Conservation (phyloP, 2,888 invertebrate genomes). For the Macrosoma leucophasiata region DNA sequence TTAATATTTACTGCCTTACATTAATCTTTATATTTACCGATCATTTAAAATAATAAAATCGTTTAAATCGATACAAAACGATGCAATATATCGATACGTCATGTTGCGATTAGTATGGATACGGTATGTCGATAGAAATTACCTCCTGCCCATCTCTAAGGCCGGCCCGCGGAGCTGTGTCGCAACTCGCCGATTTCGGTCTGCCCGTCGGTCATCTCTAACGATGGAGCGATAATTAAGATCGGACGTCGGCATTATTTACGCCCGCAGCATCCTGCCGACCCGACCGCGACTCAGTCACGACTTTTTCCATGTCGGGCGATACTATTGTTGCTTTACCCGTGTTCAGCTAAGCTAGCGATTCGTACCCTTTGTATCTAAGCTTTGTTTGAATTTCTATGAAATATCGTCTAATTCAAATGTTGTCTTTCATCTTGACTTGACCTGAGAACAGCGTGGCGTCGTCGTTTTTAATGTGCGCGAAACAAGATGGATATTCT, state of each 20-base stretch:
- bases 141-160: background rate
- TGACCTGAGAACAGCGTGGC: no score
- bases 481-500: no score
- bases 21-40: no score
- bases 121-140: no score
- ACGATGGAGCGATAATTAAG: constrained; percentile 74
- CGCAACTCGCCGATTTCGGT: constrained; percentile 66
- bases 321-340: constrained; percentile 60
- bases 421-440: no score
- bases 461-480: no score
- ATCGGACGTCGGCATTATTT: constrained; percentile 70
- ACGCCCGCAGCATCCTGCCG: constrained; percentile 68
- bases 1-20: no score
- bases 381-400: constrained; percentile 13
- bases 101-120: no score
- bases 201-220: constrained; percentile 63
- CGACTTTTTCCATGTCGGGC: constrained; percentile 67
- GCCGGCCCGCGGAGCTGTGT: constrained; percentile 40
- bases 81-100: no score
- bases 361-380: constrained; percentile 29
- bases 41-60: no score
- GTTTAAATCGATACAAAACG: no score
- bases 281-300: constrained; percentile 61
- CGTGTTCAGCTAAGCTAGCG: constrained; percentile 45
- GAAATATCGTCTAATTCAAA: no score